Percentiles rank a stretch among this genome's conserved stretches.
These are phyloP conservation scores for Spisula solida DNA, from an alignment of 2,888 invertebrate genomes.

Conservation along the genomic window DNA sequence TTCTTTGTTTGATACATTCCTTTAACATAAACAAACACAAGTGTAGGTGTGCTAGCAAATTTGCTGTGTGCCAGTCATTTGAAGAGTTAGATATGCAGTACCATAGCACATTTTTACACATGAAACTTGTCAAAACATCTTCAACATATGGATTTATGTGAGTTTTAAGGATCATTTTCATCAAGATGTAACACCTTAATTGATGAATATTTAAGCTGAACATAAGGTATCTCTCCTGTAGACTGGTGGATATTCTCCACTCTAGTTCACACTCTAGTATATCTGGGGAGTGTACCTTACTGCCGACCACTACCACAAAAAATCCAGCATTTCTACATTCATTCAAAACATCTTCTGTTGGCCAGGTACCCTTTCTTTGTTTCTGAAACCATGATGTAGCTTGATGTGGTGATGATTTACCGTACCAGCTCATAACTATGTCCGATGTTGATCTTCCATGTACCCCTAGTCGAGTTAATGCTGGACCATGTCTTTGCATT, in stretches of 20 bases:
- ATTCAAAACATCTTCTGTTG: neutral
- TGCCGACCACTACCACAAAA: neutral
- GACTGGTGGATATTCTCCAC: slow-evolving; percentile 32
- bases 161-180: no score
- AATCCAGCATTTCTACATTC: slow-evolving; percentile 14
- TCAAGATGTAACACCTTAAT: no score
- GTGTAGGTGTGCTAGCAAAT: no score
- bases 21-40: no score
- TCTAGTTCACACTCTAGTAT: neutral
- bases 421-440: no score
- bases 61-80: neutral
- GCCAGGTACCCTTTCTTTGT: neutral
- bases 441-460: no score
- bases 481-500: neutral
- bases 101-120: no score
- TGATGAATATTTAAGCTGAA: neutral
- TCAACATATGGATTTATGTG: no score
- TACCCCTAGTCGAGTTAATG: neutral
- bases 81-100: neutral
- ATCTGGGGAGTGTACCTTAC: neutral
- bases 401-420: neutral
- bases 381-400: neutral
- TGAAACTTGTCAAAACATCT: no score
- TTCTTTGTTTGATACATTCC: no score
- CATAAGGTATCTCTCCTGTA: neutral